Conservation (phyloP, 2,113 vertebrate species). For the Caranx ignobilis region DNA sequence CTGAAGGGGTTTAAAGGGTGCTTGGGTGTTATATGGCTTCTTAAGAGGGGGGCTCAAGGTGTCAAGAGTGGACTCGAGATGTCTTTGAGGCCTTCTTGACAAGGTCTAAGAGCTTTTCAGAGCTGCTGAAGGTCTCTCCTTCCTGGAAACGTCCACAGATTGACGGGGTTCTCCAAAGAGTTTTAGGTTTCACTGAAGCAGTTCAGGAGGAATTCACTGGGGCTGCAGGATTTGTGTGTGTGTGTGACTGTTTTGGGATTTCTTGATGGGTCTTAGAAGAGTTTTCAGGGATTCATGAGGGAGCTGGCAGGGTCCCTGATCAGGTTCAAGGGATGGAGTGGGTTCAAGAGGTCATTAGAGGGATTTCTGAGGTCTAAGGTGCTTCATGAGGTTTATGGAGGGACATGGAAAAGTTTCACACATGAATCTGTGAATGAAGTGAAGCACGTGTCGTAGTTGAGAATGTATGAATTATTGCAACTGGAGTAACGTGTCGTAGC, state of each 20-base stretch:
- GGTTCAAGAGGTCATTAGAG: no score
- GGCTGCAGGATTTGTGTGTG: not conserved
- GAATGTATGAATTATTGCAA: not conserved
- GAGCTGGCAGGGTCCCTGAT: not conserved
- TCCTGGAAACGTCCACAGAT: not conserved
- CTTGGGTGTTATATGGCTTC: not conserved
- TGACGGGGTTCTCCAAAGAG: not conserved
- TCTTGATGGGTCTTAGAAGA: not conserved
- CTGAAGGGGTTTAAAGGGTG: not conserved
- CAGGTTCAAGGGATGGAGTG: not conserved
- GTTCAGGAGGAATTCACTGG: not conserved
- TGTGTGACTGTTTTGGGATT: not conserved
- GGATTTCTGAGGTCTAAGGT: not conserved
- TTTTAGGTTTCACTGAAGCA: not conserved
- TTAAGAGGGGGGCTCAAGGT: not conserved
- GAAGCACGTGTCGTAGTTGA: not conserved
- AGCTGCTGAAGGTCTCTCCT: not conserved
- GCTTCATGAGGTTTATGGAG: not conserved
- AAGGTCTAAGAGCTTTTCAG: not conserved
- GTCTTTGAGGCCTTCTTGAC: not conserved
- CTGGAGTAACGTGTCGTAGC: not conserved
- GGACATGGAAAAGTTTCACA: not conserved
- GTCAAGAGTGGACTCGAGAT: no score
- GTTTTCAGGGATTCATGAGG: not conserved
- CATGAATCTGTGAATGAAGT: not conserved